Base-by-base conservation (phyloP, 64 coral and sea anemone species). In the Pocillopora verrucosa region DNA sequence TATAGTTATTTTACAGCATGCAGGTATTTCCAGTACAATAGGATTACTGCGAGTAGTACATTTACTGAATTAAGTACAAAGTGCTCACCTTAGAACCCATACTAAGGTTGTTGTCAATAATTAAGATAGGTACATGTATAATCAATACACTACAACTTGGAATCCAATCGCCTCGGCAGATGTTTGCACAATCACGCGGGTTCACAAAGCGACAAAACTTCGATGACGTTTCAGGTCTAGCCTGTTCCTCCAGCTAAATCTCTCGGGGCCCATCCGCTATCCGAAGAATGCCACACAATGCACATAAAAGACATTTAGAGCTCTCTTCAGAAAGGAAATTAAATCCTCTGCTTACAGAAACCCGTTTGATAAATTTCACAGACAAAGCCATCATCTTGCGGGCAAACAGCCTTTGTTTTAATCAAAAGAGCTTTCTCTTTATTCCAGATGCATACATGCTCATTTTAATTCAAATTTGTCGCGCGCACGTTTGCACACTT, bases 221-320 rank as follows among this genome's bases (percentile, higher is more conserved):
- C 25, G 20, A 24, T 25, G 19, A 30, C 19, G n/a, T 70, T 67
- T 59, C 57, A 72, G 20, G 1, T 16, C 51, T 82, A n/a, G 17
- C 62, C 17, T 3, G 45, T 17, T 9, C 69, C 36, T 30, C 80
- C 22, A 4, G 19, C 22, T n/a, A 69, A 37, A 14, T 70, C 81
- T 20, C 65, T 1, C 9, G 82, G 64, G 82, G 26, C 17, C 25
- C 22, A 35, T 20, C 61, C 57, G 11, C 82, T n/a, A 57, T 72
- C 20, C 25, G 26, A 79, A 79, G 62, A 84, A 84, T 72, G 15
- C 37, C 22, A 22, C 19, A 6, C 35, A 11, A 20, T 56, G 20
- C 64, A 72, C 57, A 85, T 85, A 13, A 85, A 85, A 26, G 11
- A 85, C 37, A 56, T 85, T 85, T 26, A 85, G 15, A 41, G 63